Evolutionary conservation across 2,797 vertebrate species (phyloP).

Genomic region (Bryconaethiops microstoma): DNA sequence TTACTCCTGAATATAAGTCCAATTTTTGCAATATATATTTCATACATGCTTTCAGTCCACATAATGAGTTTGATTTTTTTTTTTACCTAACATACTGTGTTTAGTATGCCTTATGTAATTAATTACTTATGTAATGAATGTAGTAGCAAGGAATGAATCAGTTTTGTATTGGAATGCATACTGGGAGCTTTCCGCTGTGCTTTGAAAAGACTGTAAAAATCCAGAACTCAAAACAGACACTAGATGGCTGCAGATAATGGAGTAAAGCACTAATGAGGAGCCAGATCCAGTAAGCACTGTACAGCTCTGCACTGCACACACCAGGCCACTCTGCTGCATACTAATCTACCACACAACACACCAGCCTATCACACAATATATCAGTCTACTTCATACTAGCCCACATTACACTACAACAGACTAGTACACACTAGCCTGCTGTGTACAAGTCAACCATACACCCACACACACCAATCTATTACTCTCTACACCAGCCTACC

Average conservation of each 20-base stretch:
- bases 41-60: too few species aligned
- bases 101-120: background rate
- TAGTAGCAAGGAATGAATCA: background rate
- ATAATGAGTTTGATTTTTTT: too few species aligned
- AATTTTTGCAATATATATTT: background rate
- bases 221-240: constrained; percentile 81
- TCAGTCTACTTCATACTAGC: background rate
- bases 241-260: constrained; percentile 89
- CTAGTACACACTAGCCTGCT: background rate
- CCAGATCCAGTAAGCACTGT: constrained; percentile 9
- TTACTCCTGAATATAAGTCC: background rate
- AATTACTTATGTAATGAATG: too few species aligned
- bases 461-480: background rate
- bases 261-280: constrained; percentile 69
- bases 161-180: background rate
- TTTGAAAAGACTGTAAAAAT: constrained; percentile 62
- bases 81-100: background rate
- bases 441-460: background rate
- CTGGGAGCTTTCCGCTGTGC: background rate
- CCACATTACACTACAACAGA: background rate
- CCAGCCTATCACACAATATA: background rate
- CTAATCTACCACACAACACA: background rate
- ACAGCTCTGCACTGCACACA: background rate
- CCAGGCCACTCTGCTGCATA: background rate
- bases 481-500: background rate